Evolutionary conservation across 2,797 vertebrate species (phyloP), one percentile per base, ranked within the genome.

Genomic region (Anguilla anguilla): DNA sequence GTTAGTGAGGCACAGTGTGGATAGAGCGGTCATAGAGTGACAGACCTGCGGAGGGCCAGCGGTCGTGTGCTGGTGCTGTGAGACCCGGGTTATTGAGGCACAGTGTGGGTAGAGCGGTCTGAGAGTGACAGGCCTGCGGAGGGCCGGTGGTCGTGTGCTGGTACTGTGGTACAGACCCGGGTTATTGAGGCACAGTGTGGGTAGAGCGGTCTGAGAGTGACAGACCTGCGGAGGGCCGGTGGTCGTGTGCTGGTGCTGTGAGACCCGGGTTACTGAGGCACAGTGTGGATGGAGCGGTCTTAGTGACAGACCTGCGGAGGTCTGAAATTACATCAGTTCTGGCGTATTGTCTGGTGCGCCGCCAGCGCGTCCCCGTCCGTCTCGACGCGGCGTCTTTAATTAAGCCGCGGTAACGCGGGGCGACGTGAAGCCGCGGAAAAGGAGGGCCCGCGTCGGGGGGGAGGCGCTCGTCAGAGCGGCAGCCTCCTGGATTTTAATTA

Each of bases 401-500:
- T 84, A 57, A 35, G 51, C n/a, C 46, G 28, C 2, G 83, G 57
- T 84, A 57, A 84, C 35, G 35, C 46, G 28, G 31, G 28, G 17
- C 53, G 5, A 25, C 43, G 43, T 64, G 22, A 3, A 85, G 43
- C 57, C 6, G 35, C 9, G 57, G 2, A 43, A 25, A 79, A 6
- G 1, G 17, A 31, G 55, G 55, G 13, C 46, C 57, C 22, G 9
- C 28, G 46, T 39, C 84, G 43, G 35, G 6, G 57, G 57, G 35
- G 55, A 85, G 84, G 84, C 17, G 55, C 57, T 39, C 25, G 4
- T 31, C 39, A 6, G 19, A 39, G 6, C 43, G 13, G 67, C 59
- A 51, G n/a, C n/a, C 85, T 59, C 28, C 67, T 61, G 15, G 25
- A 43, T 83, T 57, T 79, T 86, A 79, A 79, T 79, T 79, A 55